Evolutionary conservation across 2,888 invertebrate genomes (phyloP), one percentile per base, ranked within the genome.

Genomic region (Lagria hirta): DNA sequence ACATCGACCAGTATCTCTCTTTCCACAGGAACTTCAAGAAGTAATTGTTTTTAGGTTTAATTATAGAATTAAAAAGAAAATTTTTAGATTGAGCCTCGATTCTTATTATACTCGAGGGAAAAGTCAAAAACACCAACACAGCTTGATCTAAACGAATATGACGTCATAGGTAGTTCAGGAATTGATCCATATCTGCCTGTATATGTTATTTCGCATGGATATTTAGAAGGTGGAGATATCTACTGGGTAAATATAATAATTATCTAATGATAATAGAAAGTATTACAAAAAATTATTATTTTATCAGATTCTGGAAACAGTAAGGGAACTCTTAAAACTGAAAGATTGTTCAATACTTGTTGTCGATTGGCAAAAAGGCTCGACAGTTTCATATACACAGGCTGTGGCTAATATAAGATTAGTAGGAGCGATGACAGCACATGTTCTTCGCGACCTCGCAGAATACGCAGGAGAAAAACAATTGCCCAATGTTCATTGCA

Each of bases 401-500:
- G 94, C 96, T 0, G 92, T 90, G 2, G 92, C 93, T 1, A 95
- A 95, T 64, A 90, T 89, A 11, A 76, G 94, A 33, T 75, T 95
- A 7, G 84, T 94, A 1, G 94, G 91, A 0, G 83, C 83, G 0
- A 87, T 93, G 71, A 82, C 88, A 0, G 90, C 89, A 0, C 82
- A 88, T 68, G 73, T 94, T 12, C 73, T 73, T 5, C 65, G 66
- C 1, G 75, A 75, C 47, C 54, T 76, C 13, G 68, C 74, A 7
- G 61, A 69, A 33, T 54, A 68, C 41, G 73, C 72, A 1, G 66
- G 65, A n/a, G 50, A 70, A 4, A 36, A 58, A 6, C 73, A 80
- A 60, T 60, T 84, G 50, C 79, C 81, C 43, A 82, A 83, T 47
- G 82, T 88, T 34, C 92, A 93, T 65, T 80, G 85, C 45, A 88